Evolutionary conservation across 2,113 vertebrate species (phyloP).

Genomic region (Sardina pilchardus): DNA sequence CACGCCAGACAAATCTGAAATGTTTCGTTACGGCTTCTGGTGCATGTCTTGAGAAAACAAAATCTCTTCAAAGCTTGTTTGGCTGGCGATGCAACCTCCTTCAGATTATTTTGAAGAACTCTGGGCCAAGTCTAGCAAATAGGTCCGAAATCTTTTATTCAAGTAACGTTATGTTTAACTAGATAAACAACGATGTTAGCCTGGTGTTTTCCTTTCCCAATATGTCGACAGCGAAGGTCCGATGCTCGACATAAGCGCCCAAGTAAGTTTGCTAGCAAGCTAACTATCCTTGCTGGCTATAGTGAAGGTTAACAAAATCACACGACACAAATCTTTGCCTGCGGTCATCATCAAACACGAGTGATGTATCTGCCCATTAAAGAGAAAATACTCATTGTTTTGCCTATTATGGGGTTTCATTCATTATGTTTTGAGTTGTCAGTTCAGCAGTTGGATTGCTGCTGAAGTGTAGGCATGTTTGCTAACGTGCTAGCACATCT

Average conservation of each 20-base stretch:
- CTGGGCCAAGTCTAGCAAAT: not conserved
- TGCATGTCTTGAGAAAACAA: not conserved
- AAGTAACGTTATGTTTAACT: not conserved
- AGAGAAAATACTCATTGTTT: not conserved
- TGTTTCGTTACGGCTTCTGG: not conserved
- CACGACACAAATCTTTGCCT: not conserved
- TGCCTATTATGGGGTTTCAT: not conserved
- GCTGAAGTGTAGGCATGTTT: not conserved
- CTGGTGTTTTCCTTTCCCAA: not conserved
- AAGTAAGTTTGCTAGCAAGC: not conserved
- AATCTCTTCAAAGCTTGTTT: not conserved
- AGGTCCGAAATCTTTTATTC: not conserved
- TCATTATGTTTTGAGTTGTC: not conserved
- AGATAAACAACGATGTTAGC: not conserved
- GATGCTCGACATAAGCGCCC: not conserved
- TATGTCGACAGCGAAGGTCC: not conserved
- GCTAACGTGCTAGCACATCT: slow-evolving; percentile 1
- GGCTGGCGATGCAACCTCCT: not conserved
- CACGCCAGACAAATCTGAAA: not conserved
- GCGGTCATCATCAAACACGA: not conserved
- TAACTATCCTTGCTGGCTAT: not conserved
- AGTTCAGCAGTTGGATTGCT: slow-evolving; percentile 8
- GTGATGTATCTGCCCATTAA: not conserved
- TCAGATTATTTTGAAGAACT: not conserved
- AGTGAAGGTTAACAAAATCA: not conserved